Evolutionary conservation across 2,888 invertebrate species (phyloP).

Genomic region (Cosmopolites sordidus): DNA sequence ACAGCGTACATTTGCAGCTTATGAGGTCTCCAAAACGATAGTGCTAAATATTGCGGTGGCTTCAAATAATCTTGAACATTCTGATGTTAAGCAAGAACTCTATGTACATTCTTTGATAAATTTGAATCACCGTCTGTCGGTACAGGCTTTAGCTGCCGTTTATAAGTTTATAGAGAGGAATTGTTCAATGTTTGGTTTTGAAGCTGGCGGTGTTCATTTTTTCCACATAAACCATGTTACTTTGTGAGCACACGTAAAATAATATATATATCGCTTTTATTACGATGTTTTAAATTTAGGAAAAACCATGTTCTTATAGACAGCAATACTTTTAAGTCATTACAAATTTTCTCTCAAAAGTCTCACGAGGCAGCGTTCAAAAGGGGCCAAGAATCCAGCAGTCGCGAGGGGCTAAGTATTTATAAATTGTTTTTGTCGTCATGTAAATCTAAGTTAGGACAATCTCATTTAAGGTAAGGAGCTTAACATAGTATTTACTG

Average conservation of each 20-base stretch:
- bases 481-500: no score
- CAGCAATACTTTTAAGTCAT: constrained; percentile 65
- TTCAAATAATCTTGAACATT: constrained; percentile 47
- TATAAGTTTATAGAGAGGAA: constrained; percentile 66
- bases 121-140: constrained; percentile 58
- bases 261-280: neutral
- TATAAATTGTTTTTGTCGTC: constrained; percentile 60
- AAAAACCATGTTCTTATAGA: constrained; percentile 67
- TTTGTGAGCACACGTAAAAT: constrained; percentile 52
- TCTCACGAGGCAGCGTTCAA: constrained; percentile 74
- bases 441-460: constrained; percentile 68
- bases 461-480: constrained; percentile 55
- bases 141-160: constrained; percentile 69
- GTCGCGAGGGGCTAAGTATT: constrained; percentile 68
- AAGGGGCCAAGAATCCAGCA: constrained; percentile 55
- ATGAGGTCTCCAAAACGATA: constrained; percentile 36
- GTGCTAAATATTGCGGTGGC: constrained; percentile 39
- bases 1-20: constrained; percentile 36
- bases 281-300: constrained; percentile 44
- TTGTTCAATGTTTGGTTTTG: constrained; percentile 48
- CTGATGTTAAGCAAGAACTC: constrained; percentile 53
- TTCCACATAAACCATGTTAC: constrained; percentile 56
- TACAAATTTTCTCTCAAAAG: constrained; percentile 71
- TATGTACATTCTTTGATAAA: constrained; percentile 62
- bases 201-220: constrained; percentile 52